phyloP scores from a whole-genome alignment of 2,113 vertebrate species.

The Parus major region DNA sequence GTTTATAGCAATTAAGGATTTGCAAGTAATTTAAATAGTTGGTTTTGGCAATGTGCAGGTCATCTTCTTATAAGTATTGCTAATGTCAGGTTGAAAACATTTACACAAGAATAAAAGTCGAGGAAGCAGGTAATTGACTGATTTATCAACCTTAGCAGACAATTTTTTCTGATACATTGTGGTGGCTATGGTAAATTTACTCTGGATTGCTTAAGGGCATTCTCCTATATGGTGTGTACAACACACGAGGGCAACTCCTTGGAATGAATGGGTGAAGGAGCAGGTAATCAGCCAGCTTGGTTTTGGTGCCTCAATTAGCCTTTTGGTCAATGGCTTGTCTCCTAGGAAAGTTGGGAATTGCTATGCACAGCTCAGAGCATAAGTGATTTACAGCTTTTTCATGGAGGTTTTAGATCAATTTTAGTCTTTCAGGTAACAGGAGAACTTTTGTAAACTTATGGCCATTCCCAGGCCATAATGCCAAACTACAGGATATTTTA shows the following conservation, averaged over 20 bases:
- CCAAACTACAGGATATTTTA: background rate
- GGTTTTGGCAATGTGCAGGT: slow-evolving; percentile 37
- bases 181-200: slow-evolving; percentile 75
- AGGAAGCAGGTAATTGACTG: slow-evolving; percentile 71
- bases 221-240: slow-evolving; percentile 44
- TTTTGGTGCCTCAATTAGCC: slow-evolving; percentile 3
- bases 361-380: background rate
- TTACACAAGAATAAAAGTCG: slow-evolving; percentile 73
- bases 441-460: background rate
- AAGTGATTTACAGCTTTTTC: background rate
- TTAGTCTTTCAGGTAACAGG: background rate
- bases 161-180: slow-evolving; percentile 59
- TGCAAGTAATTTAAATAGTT: slow-evolving; percentile 57
- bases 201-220: slow-evolving; percentile 71
- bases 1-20: slow-evolving; percentile 66
- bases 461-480: background rate
- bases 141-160: slow-evolving; percentile 76
- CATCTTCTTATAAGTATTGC: slow-evolving; percentile 45
- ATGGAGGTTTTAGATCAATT: background rate
- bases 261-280: slow-evolving; percentile 28
- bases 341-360: background rate
- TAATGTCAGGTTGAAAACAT: slow-evolving; percentile 67
- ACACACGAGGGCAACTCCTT: background rate
- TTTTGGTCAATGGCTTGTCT: background rate
- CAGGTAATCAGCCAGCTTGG: background rate